Percentiles rank a stretch among this genome's conserved stretches.
phyloP scores from a whole-genome alignment of 2,888 invertebrate genomes.

The Camptogramma bilineatum region DNA sequence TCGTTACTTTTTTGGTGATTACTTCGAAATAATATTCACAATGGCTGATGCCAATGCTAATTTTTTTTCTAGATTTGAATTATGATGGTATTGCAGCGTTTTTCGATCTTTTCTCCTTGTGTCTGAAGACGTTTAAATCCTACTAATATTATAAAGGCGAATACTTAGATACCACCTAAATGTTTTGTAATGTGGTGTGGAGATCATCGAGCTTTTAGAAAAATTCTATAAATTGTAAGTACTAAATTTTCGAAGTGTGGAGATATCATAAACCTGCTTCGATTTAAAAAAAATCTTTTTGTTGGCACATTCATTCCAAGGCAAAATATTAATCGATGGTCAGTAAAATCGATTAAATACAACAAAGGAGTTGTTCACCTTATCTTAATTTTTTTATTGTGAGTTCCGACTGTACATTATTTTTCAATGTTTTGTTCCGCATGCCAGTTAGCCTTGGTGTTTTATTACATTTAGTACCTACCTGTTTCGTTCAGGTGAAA shows the following conservation, averaged over 20 bases:
- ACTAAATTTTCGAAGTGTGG: too few species aligned
- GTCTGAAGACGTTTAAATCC: too few species aligned
- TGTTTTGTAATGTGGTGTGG: too few species aligned
- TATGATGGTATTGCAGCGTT: too few species aligned
- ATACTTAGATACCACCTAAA: too few species aligned
- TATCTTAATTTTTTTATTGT: not conserved
- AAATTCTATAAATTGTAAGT: too few species aligned
- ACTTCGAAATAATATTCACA: not conserved
- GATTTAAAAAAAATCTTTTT: not conserved
- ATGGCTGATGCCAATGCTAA: too few species aligned
- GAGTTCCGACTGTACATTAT: not conserved
- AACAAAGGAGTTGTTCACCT: not conserved
- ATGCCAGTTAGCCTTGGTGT: conserved; percentile 37
- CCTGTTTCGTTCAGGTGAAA: conserved; percentile 33
- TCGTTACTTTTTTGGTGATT: not conserved
- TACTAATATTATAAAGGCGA: too few species aligned
- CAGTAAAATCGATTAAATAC: not conserved
- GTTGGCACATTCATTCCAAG: not conserved
- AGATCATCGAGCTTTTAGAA: too few species aligned
- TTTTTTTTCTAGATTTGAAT: too few species aligned
- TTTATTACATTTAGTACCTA: not conserved
- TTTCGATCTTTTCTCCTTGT: too few species aligned
- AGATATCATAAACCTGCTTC: not conserved
- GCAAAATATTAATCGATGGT: not conserved
- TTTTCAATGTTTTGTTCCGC: conserved; percentile 32